These are phyloP conservation scores for Paralvinella palmiformis DNA, from an alignment of 1,140 invertebrate genomes.

Conservation along the genomic window DNA sequence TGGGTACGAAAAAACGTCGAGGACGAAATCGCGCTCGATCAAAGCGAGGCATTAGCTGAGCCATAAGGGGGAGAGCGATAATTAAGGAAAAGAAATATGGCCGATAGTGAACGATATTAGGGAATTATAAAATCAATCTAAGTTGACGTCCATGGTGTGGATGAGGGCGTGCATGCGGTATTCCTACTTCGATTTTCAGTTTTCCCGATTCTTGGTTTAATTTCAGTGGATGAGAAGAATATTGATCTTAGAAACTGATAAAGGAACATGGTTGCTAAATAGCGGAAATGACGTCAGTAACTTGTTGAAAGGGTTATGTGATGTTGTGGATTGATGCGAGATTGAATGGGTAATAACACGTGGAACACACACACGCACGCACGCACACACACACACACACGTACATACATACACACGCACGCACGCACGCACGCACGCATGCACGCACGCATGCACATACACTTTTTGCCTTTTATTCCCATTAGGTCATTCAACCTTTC, in stretches of 20 bases:
- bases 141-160: too few relatives aligned
- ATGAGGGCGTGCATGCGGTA: too few relatives aligned
- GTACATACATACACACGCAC: background rate
- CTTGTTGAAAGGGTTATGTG: background rate
- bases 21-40: too few relatives aligned
- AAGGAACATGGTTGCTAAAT: background rate
- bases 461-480: background rate
- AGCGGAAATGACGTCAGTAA: background rate
- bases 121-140: too few relatives aligned
- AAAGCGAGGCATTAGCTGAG: too few relatives aligned
- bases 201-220: too few relatives aligned
- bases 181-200: too few relatives aligned
- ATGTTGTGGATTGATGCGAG: background rate
- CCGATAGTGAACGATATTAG: too few relatives aligned
- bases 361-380: background rate
- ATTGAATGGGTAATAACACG: too few relatives aligned
- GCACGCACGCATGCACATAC: background rate
- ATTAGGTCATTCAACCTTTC: background rate
- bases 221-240: background rate
- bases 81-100: too few relatives aligned
- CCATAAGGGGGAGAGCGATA: too few relatives aligned
- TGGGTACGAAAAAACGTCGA: too few relatives aligned
- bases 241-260: background rate
- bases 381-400: background rate
- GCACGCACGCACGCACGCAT: background rate